Evolutionary conservation across 1,140 invertebrate species (phyloP).

Genomic region (Saxidomus purpurata): DNA sequence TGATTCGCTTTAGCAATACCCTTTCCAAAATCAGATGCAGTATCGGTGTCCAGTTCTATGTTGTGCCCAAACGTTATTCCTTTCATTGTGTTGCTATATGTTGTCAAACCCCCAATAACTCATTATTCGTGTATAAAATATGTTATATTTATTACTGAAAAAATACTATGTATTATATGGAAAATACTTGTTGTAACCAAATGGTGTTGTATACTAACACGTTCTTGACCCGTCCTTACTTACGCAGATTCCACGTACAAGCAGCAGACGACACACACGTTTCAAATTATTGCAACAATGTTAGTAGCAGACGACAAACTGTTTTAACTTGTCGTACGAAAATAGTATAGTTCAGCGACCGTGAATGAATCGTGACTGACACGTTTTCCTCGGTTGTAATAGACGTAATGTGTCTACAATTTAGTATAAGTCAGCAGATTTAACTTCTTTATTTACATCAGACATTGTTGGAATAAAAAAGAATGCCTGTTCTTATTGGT

Average conservation of each 20-base stretch:
- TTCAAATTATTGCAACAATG: background rate
- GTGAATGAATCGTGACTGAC: too few relatives aligned
- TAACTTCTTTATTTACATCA: too few relatives aligned
- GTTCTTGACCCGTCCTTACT: background rate
- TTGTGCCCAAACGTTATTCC: background rate
- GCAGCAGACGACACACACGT: background rate
- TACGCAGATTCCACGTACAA: background rate
- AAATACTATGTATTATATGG: conserved; percentile 17
- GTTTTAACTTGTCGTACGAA: too few relatives aligned
- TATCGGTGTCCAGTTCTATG: background rate
- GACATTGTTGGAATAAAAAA: background rate
- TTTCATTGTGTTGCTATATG: background rate
- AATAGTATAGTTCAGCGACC: too few relatives aligned
- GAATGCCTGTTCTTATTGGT: conserved; percentile 1
- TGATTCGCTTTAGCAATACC: conserved; percentile 19
- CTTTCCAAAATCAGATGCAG: background rate
- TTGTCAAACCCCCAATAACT: conserved; percentile 17
- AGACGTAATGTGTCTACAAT: too few relatives aligned
- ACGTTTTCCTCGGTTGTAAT: too few relatives aligned
- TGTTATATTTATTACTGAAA: background rate
- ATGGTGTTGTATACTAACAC: conserved; percentile 36
- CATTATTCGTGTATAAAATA: background rate
- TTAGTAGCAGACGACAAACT: too few relatives aligned
- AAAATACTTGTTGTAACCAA: conserved; percentile 26
- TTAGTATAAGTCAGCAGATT: too few relatives aligned